phyloP scores from a whole-genome alignment of 2,797 vertebrate species.

The Denticeps clupeoides region DNA sequence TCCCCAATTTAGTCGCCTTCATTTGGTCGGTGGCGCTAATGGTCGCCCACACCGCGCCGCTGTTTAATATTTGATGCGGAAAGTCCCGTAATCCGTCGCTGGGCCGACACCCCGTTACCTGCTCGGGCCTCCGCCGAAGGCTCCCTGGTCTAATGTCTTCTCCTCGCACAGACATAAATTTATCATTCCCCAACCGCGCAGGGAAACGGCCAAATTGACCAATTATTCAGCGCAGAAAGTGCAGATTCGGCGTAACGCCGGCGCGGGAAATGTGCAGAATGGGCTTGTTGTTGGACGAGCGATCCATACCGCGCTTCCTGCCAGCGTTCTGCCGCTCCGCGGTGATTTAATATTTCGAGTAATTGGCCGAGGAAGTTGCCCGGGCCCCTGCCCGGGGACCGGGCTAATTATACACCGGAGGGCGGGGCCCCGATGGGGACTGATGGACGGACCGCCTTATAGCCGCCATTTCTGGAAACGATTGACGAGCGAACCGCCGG shows the following conservation, averaged over 20 bases:
- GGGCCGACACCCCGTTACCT: constrained; percentile 22
- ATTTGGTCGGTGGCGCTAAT: not conserved
- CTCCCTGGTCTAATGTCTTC: constrained; percentile 34
- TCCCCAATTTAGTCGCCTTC: constrained; percentile 3
- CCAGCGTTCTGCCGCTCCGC: constrained; percentile 28
- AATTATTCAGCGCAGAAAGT: constrained; percentile 54
- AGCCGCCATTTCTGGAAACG: too few species aligned
- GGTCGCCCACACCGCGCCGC: constrained; percentile 19
- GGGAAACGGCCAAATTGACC: constrained; percentile 50
- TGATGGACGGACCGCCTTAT: too few species aligned
- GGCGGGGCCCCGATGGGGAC: too few species aligned
- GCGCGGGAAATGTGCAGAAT: constrained; percentile 34
- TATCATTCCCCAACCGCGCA: constrained; percentile 43
- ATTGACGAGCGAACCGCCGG: too few species aligned
- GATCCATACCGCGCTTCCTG: constrained; percentile 22
- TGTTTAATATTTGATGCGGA: constrained; percentile 35
- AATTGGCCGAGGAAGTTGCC: constrained; percentile 38
- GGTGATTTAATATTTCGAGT: constrained; percentile 42
- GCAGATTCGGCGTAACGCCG: constrained; percentile 51
- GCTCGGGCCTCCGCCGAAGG: constrained; percentile 21
- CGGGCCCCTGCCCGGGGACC: constrained; percentile 5
- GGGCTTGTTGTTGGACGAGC: constrained; percentile 25
- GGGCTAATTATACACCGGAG: constrained; percentile 17
- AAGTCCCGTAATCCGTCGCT: constrained; percentile 26
- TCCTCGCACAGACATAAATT: constrained; percentile 44